These are phyloP conservation scores for Saccostrea cuccullata DNA, from an alignment of 1,140 invertebrate genomes.

Conservation along the genomic window DNA sequence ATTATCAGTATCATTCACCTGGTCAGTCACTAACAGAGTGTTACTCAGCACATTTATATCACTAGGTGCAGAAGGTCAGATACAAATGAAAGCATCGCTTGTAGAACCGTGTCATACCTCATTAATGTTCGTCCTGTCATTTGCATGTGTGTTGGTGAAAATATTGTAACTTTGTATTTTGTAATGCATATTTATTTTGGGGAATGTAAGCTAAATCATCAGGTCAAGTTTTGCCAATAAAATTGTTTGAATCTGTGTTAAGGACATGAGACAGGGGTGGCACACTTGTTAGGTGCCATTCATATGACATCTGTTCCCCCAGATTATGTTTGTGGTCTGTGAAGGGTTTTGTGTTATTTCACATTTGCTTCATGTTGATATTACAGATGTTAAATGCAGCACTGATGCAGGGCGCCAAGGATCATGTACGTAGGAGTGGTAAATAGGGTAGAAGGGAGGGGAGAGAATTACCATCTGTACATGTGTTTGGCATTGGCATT, in stretches of 20 bases:
- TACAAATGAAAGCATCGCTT: too few relatives aligned
- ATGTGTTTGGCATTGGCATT: conserved; percentile 29
- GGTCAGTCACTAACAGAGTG: too few relatives aligned
- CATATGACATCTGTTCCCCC: background rate
- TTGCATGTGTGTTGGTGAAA: too few relatives aligned
- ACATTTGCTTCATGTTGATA: conserved; percentile 41
- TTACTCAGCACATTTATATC: too few relatives aligned
- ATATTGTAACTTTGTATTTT: background rate
- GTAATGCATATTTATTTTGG: background rate
- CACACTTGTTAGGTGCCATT: background rate
- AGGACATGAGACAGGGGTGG: background rate
- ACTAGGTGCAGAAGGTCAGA: too few relatives aligned
- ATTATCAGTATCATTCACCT: too few relatives aligned
- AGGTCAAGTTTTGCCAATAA: background rate
- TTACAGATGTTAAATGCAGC: conserved; percentile 46
- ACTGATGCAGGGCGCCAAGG: conserved; percentile 20
- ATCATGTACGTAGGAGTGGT: conserved; percentile 47
- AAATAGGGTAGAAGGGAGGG: conserved; percentile 40
- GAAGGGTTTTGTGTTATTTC: conserved; percentile 36
- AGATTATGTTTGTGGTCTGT: conserved; percentile 17
- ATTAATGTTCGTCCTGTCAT: too few relatives aligned
- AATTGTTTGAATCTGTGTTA: background rate
- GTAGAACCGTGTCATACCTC: too few relatives aligned
- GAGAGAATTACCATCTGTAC: background rate
- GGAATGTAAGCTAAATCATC: background rate